These are phyloP conservation scores for Exaiptasia diaphana DNA, from an alignment of 64 coral and sea anemone genomes.

Conservation along the genomic window DNA sequence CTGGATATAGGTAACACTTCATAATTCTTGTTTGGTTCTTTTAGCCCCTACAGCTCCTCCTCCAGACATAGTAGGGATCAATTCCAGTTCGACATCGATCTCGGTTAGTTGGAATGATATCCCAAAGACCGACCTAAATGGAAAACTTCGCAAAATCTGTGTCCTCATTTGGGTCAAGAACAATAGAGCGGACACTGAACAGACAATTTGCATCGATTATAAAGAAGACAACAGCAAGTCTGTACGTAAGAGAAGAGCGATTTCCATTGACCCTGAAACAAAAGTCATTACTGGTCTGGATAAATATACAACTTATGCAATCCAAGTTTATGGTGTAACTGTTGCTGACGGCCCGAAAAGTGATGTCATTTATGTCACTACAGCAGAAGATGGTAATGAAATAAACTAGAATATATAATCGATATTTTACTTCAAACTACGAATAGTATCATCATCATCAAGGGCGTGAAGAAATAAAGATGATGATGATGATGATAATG, in stretches of 20 bases:
- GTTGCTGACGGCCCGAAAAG: constrained; percentile 8
- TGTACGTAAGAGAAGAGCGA: too few relatives aligned
- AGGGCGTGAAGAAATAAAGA: too few relatives aligned
- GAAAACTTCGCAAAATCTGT: not conserved
- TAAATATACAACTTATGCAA: not conserved
- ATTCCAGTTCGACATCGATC: constrained; percentile 39
- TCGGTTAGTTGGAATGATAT: not conserved
- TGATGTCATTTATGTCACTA: not conserved
- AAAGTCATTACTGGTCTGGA: not conserved
- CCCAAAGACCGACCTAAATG: not conserved
- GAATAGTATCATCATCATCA: too few relatives aligned
- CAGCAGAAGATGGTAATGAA: constrained; percentile 49
- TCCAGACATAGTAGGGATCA: not conserved
- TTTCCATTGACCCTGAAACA: not conserved
- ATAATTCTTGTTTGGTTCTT: too few relatives aligned
- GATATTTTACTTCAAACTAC: too few relatives aligned
- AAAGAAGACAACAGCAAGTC: too few relatives aligned
- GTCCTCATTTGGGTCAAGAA: not conserved
- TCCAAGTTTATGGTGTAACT: constrained; percentile 9
- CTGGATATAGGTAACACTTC: too few relatives aligned
- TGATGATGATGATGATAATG: too few relatives aligned
- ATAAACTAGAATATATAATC: too few relatives aligned
- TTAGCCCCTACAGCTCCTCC: not conserved
- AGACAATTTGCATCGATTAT: too few relatives aligned
- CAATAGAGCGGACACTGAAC: not conserved